phyloP scores from a whole-genome alignment of 2,797 vertebrate genomes.

The Pitangus sulphuratus region DNA sequence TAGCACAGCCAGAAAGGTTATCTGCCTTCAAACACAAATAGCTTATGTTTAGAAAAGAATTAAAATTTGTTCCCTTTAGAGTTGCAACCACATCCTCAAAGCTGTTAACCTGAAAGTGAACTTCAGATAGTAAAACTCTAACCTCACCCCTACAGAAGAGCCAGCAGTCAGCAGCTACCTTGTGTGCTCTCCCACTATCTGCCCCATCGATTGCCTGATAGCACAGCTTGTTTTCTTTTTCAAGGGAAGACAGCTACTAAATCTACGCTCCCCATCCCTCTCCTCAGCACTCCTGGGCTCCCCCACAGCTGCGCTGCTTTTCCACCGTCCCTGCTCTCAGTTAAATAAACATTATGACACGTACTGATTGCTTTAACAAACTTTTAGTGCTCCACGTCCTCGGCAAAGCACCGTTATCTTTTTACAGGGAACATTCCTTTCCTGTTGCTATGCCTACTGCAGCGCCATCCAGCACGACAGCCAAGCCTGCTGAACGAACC shows the following conservation, averaged over 20 bases:
- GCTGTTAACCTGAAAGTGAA: conserved; percentile 75
- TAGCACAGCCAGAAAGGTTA: conserved; percentile 45
- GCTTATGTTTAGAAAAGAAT: conserved; percentile 70
- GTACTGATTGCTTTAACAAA: conserved; percentile 68
- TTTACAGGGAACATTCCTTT: conserved; percentile 63
- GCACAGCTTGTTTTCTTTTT: conserved; percentile 61
- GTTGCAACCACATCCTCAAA: conserved; percentile 64
- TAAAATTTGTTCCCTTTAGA: conserved; percentile 69
- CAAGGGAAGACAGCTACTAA: conserved; percentile 63
- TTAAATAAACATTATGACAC: conserved; percentile 75
- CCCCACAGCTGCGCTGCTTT: conserved; percentile 69
- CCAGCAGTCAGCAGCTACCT: conserved; percentile 51
- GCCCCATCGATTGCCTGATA: conserved; percentile 11
- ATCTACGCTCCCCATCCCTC: conserved; percentile 46
- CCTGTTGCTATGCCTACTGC: conserved; percentile 54
- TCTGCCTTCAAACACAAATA: conserved; percentile 68
- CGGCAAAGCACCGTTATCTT: conserved; percentile 47
- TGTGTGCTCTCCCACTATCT: conserved; percentile 30
- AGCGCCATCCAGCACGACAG: background rate
- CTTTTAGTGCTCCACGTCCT: conserved; percentile 45
- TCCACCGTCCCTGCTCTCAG: conserved; percentile 56
- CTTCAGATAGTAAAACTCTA: conserved; percentile 59
- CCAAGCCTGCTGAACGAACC: conserved; percentile 8
- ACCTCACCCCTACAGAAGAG: conserved; percentile 35
- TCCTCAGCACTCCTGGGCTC: conserved; percentile 46